Evolutionary conservation across 2,797 vertebrate species (phyloP).

Genomic region (Malacoctenus gilli): DNA sequence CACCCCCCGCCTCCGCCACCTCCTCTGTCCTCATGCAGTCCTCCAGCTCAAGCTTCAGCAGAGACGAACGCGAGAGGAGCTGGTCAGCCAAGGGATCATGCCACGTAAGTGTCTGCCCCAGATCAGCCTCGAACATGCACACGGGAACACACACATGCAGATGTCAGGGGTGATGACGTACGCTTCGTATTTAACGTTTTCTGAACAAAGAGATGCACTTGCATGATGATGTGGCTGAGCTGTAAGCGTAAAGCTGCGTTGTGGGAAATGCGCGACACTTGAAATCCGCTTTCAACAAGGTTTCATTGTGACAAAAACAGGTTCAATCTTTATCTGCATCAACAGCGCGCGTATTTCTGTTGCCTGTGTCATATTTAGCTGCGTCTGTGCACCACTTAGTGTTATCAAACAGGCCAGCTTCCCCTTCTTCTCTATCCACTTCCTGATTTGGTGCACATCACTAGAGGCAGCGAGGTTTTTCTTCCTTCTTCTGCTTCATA

Average conservation of each 20-base stretch:
- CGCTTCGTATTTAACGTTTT: too few species aligned
- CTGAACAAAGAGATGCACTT: too few species aligned
- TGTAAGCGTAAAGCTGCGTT: too few species aligned
- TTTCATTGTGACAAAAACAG: too few species aligned
- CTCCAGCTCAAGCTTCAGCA: slow-evolving; percentile 99
- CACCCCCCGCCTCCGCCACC: slow-evolving; percentile 47
- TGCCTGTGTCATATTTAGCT: slow-evolving; percentile 33
- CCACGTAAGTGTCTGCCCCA: slow-evolving; percentile 88
- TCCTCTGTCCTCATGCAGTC: slow-evolving; percentile 85
- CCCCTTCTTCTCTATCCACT: slow-evolving; percentile 78
- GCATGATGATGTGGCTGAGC: too few species aligned
- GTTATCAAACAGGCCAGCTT: slow-evolving; percentile 80
- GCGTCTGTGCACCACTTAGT: slow-evolving; percentile 58
- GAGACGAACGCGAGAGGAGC: slow-evolving; percentile 94
- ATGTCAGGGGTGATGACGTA: background rate
- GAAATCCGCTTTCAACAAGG: too few species aligned
- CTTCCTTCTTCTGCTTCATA: background rate
- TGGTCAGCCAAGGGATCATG: slow-evolving; percentile 99
- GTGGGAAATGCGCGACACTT: too few species aligned
- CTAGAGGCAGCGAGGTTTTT: slow-evolving; percentile 19
- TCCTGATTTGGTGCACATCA: slow-evolving; percentile 78
- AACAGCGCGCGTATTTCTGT: background rate
- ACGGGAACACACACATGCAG: too few species aligned
- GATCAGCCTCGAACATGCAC: too few species aligned
- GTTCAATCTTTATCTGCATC: slow-evolving; percentile 5